These are phyloP conservation scores for Philereme transversata DNA, from an alignment of 2,888 invertebrate species.

Conservation along the genomic window DNA sequence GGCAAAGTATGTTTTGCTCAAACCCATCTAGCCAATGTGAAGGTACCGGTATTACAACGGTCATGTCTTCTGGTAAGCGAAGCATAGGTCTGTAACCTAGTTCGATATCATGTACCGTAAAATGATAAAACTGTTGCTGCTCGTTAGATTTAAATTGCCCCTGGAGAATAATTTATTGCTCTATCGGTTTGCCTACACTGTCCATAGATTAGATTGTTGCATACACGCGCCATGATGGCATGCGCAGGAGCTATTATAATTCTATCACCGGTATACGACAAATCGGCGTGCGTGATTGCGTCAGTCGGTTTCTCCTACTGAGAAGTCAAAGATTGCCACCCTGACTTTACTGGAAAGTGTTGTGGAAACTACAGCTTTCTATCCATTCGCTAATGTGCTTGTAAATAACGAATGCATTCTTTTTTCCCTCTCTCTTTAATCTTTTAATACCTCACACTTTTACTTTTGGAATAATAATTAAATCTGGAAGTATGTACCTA, in stretches of 20 bases:
- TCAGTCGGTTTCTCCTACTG: constrained; percentile 57
- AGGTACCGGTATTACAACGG: constrained; percentile 23
- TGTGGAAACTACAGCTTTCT: constrained; percentile 66
- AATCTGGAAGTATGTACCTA: no score
- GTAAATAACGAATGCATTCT: constrained; percentile 14
- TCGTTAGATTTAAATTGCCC: constrained; percentile 12
- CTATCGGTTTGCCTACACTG: constrained; percentile 19
- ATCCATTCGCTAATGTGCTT: constrained; percentile 47
- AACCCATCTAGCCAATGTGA: constrained; percentile 8
- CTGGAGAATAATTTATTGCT: constrained; percentile 27
- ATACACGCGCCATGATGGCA: constrained; percentile 27
- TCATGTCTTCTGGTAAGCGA: constrained; percentile 1
- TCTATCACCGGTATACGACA: constrained; percentile 35
- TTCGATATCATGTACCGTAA: constrained; percentile 29
- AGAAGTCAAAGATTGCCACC: constrained; percentile 29
- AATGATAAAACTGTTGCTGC: constrained; percentile 18
- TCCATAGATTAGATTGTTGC: constrained; percentile 26
- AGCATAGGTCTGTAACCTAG: constrained; percentile 26
- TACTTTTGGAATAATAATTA: no score
- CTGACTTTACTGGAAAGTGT: constrained; percentile 59
- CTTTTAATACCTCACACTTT: no score
- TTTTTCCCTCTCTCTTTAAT: constrained; percentile 6
- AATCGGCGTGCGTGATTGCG: constrained; percentile 54
- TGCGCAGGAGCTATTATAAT: constrained; percentile 29
- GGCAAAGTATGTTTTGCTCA: constrained; percentile 14